These are phyloP conservation scores for Etia nguti DNA, from an alignment of 2,113 vertebrate species.

Conservation along the genomic window DNA sequence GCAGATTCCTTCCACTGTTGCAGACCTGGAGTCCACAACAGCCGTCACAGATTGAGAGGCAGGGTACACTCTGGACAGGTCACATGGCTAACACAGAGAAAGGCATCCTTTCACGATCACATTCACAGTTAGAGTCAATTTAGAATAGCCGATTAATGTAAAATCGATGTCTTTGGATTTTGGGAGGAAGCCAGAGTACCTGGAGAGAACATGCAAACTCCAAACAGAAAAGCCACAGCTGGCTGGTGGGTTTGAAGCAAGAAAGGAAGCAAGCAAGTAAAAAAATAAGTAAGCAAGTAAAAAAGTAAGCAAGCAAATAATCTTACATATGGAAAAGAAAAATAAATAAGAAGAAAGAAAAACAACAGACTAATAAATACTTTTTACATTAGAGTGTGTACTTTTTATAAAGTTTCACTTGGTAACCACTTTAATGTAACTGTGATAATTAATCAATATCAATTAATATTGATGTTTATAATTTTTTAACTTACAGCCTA, in stretches of 20 bases:
- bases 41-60: neutral
- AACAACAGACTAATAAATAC: neutral
- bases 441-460: neutral
- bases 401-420: neutral
- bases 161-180: neutral
- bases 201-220: neutral
- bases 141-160: neutral
- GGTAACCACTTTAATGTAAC: neutral
- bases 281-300: neutral
- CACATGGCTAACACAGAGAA: neutral
- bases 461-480: neutral
- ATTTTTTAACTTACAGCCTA: rapidly evolving
- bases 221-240: neutral
- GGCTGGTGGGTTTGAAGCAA: neutral
- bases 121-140: neutral
- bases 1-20: neutral
- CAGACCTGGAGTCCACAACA: neutral
- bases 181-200: neutral
- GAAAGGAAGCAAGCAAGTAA: no score
- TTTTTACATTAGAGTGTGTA: neutral
- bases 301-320: neutral
- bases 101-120: rapidly evolving
- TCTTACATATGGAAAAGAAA: no score
- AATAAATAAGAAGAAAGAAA: neutral
- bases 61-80: rapidly evolving